Base-by-base conservation (phyloP, 2,888 invertebrate genomes). In the Nomada fucata region DNA sequence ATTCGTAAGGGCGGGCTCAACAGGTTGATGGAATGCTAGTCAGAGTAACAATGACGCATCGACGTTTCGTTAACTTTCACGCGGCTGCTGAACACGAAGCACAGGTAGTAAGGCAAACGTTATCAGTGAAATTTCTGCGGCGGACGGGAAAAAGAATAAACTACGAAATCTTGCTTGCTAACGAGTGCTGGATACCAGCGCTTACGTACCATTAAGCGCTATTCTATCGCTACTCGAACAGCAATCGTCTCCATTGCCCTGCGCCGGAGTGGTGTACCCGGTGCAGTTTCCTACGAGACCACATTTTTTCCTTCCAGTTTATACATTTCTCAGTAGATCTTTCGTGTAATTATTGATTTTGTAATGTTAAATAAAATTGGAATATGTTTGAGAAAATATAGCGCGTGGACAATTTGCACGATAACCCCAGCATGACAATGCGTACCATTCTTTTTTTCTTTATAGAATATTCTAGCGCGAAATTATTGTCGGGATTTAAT, bases 151-250 rank as follows among this genome's bases (percentile, higher is more conserved):
- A 78, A 36, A 78, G 55, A 18, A 2, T 7, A 7, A n/a, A 44
- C 20, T 1, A 44, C 55, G 67, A 36, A 61, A 67, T 72, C 70
- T 72, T 61, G 53, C 67, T 23, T 23, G 57, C 20, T 13, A 80
- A 80, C 78, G 76, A 82, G 76, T 53, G 20, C 23, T 63, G 75
- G 63, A 83, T 83, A 47, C 74, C 68, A 50, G 53, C 74, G 70
- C 65, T 72, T 44, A 72, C 50, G 44, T 69, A 42, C 52, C 36
- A 79, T 72, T 57, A 68, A 84, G 44, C 72, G 76, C 42, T 71
- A 59, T 70, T 70, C 67, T 71, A 81, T 84, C 61, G 52, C 65
- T 9, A 60, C 72, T 85, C 77, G 76, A 68, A 86, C 44, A 85
- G 55, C 18, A 53, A 77, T 68, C 26, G 84, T 79, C 74, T 71